Evolutionary conservation across 2,797 vertebrate species (phyloP), one percentile per base, ranked within the genome.

Genomic region (Vireo griseus): DNA sequence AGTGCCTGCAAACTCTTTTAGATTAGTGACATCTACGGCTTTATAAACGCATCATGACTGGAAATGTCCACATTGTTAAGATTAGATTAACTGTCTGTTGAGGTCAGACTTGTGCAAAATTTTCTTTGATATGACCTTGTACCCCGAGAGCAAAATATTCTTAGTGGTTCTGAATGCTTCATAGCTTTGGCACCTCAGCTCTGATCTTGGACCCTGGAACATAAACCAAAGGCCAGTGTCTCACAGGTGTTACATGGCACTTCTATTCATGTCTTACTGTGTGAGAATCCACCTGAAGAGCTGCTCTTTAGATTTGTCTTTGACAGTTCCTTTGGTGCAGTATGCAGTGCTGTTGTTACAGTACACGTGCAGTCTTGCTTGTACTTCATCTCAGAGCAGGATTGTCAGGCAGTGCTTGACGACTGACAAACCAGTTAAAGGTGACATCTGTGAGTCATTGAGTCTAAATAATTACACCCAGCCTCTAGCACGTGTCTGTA

Each of bases 381-480:
- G 35, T 62, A 10, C 44, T 82, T 92, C 28, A 63, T 77, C 57
- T 83, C 68, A 72, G 62, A 73, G 33, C 7, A 26, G 81, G 66
- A 72, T 55, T 82, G 73, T 63, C 89, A 95, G 91, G 72, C 68
- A 62, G 25, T 40, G 69, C 81, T 55, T 86, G 86, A 73, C 79
- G 86, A 85, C 63, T 58, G 93, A 90, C 92, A 94, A 68, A 87
- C 47, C 63, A 85, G 69, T 74, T 90, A 87, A 93, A 96, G 85
- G 93, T 94, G 91, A 74, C 59, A 80, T 92, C 89, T 92, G 73
- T 83, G 86, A 96, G 68, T 90, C 66, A 85, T n/a, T 52, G 50
- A 82, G 25, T 66, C 88, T 58, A 58, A 80, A 72, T 63, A 90
- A 93, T 66, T 79, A 44, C 74, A 73, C 50, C 62, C 35, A 54